A percentile compares a stretch with the other conserved stretches of the same genome.
phyloP scores from a whole-genome alignment of 2,888 invertebrate genomes.

The Calliopum simillimum region DNA sequence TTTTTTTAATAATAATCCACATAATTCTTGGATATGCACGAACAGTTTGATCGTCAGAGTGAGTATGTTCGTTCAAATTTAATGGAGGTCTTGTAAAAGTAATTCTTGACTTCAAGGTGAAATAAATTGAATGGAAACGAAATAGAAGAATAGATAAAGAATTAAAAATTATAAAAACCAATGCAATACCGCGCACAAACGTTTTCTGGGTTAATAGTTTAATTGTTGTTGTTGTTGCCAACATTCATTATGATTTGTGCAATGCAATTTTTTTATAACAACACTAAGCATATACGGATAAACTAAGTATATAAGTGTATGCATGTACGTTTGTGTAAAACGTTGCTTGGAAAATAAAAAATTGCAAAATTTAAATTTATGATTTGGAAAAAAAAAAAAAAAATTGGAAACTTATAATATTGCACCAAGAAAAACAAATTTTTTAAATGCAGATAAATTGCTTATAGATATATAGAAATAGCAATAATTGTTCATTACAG shows the following conservation, averaged over 20 bases:
- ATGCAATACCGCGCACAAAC: not conserved
- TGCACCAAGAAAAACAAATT: too few relatives aligned
- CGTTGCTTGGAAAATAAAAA: too few relatives aligned
- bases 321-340: too few relatives aligned
- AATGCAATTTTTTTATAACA: not conserved
- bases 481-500: too few relatives aligned
- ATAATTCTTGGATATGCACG: conserved; percentile 6
- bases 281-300: too few relatives aligned
- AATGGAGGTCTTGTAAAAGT: too few relatives aligned
- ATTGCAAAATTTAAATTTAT: not conserved
- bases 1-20: not conserved
- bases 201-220: conserved; percentile 16
- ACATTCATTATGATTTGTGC: not conserved
- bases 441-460: too few relatives aligned
- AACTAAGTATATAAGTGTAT: too few relatives aligned
- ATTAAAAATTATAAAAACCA: not conserved
- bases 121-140: too few relatives aligned
- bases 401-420: too few relatives aligned
- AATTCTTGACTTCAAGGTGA: too few relatives aligned
- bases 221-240: not conserved
- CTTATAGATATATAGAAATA: too few relatives aligned
- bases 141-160: not conserved
- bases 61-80: not conserved
- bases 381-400: not conserved
- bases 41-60: conserved; percentile 22